phyloP scores from a whole-genome alignment of 1,140 invertebrate species.

The Nasonia giraulti region DNA sequence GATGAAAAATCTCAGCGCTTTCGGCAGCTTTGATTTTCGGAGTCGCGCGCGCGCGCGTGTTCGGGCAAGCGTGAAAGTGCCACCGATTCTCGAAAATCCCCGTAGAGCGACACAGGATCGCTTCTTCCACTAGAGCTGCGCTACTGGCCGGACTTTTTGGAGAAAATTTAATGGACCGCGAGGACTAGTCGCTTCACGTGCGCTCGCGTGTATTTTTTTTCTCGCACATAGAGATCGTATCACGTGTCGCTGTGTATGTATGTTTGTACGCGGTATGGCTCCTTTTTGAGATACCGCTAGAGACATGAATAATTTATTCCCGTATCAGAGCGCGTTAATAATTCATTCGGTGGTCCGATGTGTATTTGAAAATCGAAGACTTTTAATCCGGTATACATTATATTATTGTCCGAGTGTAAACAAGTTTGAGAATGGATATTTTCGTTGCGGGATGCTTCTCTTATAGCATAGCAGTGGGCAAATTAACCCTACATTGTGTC shows the following conservation, averaged over 20 bases:
- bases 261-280: neutral
- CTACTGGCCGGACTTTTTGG: neutral
- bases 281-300: neutral
- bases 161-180: slow-evolving; percentile 31
- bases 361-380: neutral
- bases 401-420: neutral
- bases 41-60: neutral
- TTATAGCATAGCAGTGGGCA: no score
- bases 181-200: neutral
- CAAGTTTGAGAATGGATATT: neutral
- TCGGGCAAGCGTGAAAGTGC: slow-evolving; percentile 37
- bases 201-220: neutral
- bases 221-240: neutral
- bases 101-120: neutral
- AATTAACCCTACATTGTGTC: neutral
- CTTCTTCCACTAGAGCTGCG: neutral
- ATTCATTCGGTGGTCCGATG: neutral
- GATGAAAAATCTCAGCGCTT: neutral
- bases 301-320: slow-evolving; percentile 28
- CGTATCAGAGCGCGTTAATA: neutral
- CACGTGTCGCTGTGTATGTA: neutral
- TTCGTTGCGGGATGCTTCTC: no score
- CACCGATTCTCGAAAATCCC: slow-evolving; percentile 34
- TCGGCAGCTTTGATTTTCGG: slow-evolving; percentile 25
- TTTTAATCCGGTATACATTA: neutral